A percentile compares a stretch with the other conserved stretches of the same genome.
phyloP scores from a whole-genome alignment of 1,140 invertebrate species.

The Metaphire vulgaris region DNA sequence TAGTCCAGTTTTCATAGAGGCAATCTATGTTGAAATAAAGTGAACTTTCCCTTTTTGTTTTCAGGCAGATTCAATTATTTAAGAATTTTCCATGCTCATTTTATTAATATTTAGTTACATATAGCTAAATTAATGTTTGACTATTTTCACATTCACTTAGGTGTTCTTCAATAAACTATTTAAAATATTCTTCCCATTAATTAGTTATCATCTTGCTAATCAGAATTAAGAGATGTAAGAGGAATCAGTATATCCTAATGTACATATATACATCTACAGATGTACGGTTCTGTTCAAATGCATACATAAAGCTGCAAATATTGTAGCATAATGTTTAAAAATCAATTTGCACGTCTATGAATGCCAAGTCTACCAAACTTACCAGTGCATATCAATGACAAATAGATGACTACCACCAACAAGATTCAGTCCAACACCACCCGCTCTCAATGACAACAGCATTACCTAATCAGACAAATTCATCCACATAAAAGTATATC shows the following conservation, averaged over 20 bases:
- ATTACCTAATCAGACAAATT: too few species aligned
- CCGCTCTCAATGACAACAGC: slow-evolving; percentile 76
- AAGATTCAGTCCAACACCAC: slow-evolving; percentile 83
- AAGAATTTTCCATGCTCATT: too few species aligned
- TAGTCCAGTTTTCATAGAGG: too few species aligned
- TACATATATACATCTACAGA: neutral
- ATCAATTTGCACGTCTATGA: neutral
- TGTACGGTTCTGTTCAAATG: neutral
- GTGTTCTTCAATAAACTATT: too few species aligned
- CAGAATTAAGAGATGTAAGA: neutral
- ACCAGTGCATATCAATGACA: slow-evolving; percentile 83
- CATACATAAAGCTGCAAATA: neutral
- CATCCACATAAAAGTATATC: too few species aligned
- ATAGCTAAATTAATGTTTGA: too few species aligned
- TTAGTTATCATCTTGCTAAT: neutral
- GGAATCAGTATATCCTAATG: neutral
- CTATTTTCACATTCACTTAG: too few species aligned
- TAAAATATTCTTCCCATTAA: neutral
- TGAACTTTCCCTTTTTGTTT: too few species aligned
- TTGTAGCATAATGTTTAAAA: neutral
- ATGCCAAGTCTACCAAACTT: slow-evolving; percentile 24
- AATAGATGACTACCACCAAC: slow-evolving; percentile 83
- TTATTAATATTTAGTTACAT: too few species aligned
- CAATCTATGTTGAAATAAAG: too few species aligned
- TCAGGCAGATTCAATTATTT: too few species aligned